phyloP scores from a whole-genome alignment of 2,797 vertebrate genomes.

The Clamator glandarius region DNA sequence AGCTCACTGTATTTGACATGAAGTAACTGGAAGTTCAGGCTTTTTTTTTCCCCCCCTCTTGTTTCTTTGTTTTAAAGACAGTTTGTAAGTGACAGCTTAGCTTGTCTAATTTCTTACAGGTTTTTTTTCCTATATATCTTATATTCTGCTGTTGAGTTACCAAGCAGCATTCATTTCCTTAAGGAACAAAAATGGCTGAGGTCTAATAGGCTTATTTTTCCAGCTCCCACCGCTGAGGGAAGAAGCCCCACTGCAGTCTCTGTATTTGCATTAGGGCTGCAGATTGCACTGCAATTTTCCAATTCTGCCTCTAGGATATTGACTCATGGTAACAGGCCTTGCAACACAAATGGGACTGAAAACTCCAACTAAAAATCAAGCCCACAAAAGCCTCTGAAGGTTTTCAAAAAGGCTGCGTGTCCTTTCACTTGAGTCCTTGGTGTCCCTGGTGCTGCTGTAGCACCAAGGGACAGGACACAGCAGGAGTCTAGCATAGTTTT shows the following conservation, averaged over 20 bases:
- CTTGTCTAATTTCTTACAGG: not conserved
- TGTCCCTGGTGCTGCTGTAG: not conserved
- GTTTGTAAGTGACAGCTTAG: not conserved
- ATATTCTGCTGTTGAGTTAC: not conserved
- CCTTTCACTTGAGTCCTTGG: not conserved
- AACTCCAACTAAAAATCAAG: not conserved
- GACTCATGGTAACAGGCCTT: not conserved
- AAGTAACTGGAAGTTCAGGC: slow-evolving; percentile 22
- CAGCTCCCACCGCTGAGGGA: not conserved
- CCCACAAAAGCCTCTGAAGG: not conserved
- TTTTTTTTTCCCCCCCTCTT: accelerated
- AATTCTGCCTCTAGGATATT: not conserved
- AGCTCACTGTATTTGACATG: not conserved
- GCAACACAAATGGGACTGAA: not conserved
- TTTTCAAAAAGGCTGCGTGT: accelerated
- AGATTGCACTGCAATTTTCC: not conserved
- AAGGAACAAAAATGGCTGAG: not conserved
- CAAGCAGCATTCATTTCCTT: not conserved
- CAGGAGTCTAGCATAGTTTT: not conserved
- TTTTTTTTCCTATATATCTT: not conserved
- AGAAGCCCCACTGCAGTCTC: not conserved
- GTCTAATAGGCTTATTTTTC: not conserved
- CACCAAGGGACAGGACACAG: not conserved
- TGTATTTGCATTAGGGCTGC: not conserved
- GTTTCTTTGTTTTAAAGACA: not conserved